Conservation (phyloP, 37 sponge, comb jelly and placozoan genomes). For the Halichondria panicea region DNA sequence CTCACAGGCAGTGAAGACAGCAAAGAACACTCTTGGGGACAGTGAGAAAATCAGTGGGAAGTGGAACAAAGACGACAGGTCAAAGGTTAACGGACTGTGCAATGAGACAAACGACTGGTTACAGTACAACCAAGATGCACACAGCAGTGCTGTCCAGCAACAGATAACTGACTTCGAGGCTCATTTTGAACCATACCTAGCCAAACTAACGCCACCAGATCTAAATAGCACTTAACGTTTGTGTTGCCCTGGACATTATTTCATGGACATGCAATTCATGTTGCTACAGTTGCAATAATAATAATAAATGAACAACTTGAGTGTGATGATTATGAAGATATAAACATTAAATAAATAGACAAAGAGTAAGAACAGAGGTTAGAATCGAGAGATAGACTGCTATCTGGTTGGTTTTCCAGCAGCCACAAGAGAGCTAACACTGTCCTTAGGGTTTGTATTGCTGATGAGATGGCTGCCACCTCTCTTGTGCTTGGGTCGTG, state of each 20-base stretch:
- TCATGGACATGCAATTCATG: neutral
- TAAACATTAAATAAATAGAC: too few relatives aligned
- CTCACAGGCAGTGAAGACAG: conserved; percentile 7
- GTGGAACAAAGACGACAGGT: conserved; percentile 88
- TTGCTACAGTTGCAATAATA: neutral
- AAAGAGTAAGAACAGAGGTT: too few relatives aligned
- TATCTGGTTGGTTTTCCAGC: too few relatives aligned
- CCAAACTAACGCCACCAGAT: neutral
- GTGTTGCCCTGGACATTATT: neutral
- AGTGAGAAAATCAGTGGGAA: conserved; percentile 72
- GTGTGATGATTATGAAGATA: neutral
- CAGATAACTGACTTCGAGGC: conserved; percentile 62
- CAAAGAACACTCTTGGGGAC: conserved; percentile 44
- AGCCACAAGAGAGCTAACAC: too few relatives aligned
- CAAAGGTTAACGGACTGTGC: conserved; percentile 65
- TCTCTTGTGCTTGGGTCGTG: neutral
- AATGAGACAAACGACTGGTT: conserved; percentile 77
- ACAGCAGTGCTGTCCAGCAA: conserved; percentile 4
- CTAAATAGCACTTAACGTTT: neutral
- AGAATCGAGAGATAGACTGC: too few relatives aligned
- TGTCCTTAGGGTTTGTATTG: neutral
- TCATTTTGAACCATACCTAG: conserved; percentile 28
- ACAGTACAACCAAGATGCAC: neutral
- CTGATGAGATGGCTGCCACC: neutral
- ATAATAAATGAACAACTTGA: neutral